Evolutionary conservation across 2,113 vertebrate species (phyloP).

Genomic region (Engraulis encrasicolus): DNA sequence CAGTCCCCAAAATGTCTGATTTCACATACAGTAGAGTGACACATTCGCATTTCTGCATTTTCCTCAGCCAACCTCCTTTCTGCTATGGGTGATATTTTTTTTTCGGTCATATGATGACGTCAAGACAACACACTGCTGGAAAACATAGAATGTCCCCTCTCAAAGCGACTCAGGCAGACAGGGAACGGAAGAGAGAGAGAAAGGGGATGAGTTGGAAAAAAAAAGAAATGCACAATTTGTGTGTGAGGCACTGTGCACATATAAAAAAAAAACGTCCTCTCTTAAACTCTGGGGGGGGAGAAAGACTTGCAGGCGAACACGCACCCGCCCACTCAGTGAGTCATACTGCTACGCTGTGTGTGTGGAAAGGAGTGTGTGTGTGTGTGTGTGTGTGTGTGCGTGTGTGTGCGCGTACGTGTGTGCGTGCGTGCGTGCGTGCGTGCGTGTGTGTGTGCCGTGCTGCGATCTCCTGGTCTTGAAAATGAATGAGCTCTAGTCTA

Average conservation of each 20-base stretch:
- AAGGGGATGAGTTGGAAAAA: slow-evolving; percentile 6
- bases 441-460: too few species aligned
- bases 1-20: too few species aligned
- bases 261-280: background rate
- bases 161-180: slow-evolving; percentile 19
- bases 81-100: background rate
- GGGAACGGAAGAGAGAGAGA: slow-evolving; percentile 24
- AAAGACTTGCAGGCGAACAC: too few species aligned
- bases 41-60: background rate
- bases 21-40: too few species aligned
- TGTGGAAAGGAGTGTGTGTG: too few species aligned
- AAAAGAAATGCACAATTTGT: slow-evolving; percentile 31
- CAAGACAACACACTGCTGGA: background rate
- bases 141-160: slow-evolving; percentile 5
- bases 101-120: background rate
- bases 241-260: background rate
- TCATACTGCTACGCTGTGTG: too few species aligned
- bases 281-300: slow-evolving; percentile 2
- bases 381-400: too few species aligned
- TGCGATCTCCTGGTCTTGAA: background rate
- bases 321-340: slow-evolving; percentile 41
- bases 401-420: too few species aligned
- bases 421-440: too few species aligned
- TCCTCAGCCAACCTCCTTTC: background rate
- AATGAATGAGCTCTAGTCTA: background rate